Conservation (phyloP, 2,888 invertebrate species). For the Drosophila nr. perissopoda region DNA sequence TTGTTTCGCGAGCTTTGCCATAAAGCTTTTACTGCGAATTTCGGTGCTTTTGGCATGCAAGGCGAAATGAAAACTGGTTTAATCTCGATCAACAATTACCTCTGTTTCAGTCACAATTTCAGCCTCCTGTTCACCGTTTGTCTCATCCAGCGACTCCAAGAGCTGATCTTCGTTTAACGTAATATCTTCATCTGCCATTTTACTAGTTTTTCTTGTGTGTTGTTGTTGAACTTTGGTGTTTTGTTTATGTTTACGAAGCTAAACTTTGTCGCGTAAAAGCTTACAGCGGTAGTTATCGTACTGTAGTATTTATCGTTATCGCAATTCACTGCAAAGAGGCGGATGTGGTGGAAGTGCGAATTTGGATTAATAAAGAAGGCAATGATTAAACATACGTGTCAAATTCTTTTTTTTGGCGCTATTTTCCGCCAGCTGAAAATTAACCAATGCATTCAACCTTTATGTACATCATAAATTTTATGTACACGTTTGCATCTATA, state of each 20-base stretch:
- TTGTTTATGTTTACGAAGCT: conserved; percentile 55
- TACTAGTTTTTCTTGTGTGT: conserved; percentile 25
- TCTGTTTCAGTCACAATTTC: conserved; percentile 84
- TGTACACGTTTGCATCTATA: neutral
- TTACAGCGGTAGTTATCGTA: conserved; percentile 37
- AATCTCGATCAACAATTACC: conserved; percentile 73
- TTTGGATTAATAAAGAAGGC: conserved; percentile 27
- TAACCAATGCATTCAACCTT: neutral
- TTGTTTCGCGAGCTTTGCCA: conserved; percentile 59
- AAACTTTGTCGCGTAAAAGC: conserved; percentile 56
- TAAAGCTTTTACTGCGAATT: conserved; percentile 65
- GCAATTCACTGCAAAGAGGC: conserved; percentile 44
- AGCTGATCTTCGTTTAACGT: conserved; percentile 85
- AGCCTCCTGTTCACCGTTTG: conserved; percentile 85
- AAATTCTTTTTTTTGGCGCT: conserved; percentile 22
- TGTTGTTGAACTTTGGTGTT: conserved; percentile 52
- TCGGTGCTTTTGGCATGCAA: conserved; percentile 40
- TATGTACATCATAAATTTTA: neutral
- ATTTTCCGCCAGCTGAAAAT: neutral
- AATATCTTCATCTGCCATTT: conserved; percentile 85
- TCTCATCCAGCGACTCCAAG: conserved; percentile 85
- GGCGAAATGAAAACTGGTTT: conserved; percentile 63
- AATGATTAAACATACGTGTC: conserved; percentile 20
- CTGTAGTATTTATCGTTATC: conserved; percentile 49
- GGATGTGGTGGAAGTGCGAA: conserved; percentile 16